Percentiles rank a stretch among this genome's conserved stretches.
Conservation (phyloP, 2,113 vertebrate species). For the Mixornis gularis region DNA sequence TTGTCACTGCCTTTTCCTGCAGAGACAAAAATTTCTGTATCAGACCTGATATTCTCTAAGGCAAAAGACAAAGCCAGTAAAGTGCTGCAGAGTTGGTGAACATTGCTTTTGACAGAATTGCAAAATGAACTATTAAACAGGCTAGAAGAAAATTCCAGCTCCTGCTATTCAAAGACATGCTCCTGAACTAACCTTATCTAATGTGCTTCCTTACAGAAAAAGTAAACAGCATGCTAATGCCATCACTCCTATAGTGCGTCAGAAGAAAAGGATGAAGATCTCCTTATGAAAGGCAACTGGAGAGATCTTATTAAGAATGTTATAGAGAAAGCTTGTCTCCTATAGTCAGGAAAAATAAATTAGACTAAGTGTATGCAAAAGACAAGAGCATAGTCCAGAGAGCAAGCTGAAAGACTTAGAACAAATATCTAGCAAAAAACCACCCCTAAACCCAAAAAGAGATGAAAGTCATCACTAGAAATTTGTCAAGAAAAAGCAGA, state of each 20-base stretch:
- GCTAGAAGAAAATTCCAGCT: neutral
- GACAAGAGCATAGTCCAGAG: neutral
- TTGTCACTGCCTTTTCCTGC: constrained; percentile 52
- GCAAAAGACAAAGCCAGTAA: neutral
- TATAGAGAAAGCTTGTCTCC: neutral
- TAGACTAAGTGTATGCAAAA: neutral
- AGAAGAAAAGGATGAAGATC: neutral
- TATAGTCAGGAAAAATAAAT: neutral
- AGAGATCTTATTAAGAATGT: neutral
- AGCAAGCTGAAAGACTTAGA: neutral
- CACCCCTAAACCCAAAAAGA: rapidly evolving
- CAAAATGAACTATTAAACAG: neutral
- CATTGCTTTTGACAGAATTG: neutral
- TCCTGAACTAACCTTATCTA: neutral
- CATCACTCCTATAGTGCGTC: neutral
- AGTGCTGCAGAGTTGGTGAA: neutral
- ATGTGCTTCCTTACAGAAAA: neutral
- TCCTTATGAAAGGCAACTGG: neutral
- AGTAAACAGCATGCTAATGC: neutral
- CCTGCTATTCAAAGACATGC: neutral
- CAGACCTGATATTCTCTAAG: neutral
- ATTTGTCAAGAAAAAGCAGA: neutral
- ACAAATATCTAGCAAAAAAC: neutral
- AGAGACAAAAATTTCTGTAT: neutral
- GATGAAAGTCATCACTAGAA: neutral